Conservation (phyloP, 2,113 vertebrate species). For the Platichthys flesus region DNA sequence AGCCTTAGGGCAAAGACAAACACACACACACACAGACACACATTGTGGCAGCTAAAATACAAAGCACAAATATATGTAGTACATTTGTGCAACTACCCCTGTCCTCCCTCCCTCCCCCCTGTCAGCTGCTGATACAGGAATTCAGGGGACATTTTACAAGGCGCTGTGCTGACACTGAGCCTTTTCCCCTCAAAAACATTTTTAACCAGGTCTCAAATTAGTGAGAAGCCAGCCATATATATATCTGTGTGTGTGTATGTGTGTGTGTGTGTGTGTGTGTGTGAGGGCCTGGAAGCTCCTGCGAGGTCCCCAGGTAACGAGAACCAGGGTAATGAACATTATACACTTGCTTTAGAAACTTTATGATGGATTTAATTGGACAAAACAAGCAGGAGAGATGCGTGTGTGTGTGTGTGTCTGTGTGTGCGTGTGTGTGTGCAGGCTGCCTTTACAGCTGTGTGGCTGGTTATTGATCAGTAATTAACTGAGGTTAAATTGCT, state of each 20-base stretch:
- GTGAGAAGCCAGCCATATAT: slow-evolving; percentile 36
- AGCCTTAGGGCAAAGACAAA: slow-evolving; percentile 17
- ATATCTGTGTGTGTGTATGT: slow-evolving; percentile 22
- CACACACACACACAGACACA: slow-evolving; percentile 6
- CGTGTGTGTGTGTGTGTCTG: background rate
- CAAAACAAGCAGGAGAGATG: background rate
- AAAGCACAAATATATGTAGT: slow-evolving; percentile 38
- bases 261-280: slow-evolving; percentile 29
- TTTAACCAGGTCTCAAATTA: slow-evolving; percentile 72
- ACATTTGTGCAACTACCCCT: slow-evolving; percentile 27
- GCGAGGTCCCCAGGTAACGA: slow-evolving; percentile 64
- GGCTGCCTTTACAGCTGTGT: slow-evolving; percentile 34
- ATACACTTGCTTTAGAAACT: slow-evolving; percentile 68
- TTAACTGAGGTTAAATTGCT: slow-evolving; percentile 46
- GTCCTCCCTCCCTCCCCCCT: slow-evolving; percentile 16
- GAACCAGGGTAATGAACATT: slow-evolving; percentile 76
- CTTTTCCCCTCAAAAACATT: slow-evolving; percentile 68
- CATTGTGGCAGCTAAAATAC: slow-evolving; percentile 7
- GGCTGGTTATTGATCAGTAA: slow-evolving; percentile 61
- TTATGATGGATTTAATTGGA: slow-evolving; percentile 72
- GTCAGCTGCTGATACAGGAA: slow-evolving; percentile 60
- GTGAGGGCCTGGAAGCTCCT: slow-evolving; percentile 28
- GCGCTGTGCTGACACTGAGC: slow-evolving; percentile 52
- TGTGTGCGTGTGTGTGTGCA: background rate
- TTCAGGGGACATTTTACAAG: slow-evolving; percentile 66